These are phyloP conservation scores for Passerina amoena DNA, from an alignment of 2,113 vertebrate genomes.

Conservation along the genomic window DNA sequence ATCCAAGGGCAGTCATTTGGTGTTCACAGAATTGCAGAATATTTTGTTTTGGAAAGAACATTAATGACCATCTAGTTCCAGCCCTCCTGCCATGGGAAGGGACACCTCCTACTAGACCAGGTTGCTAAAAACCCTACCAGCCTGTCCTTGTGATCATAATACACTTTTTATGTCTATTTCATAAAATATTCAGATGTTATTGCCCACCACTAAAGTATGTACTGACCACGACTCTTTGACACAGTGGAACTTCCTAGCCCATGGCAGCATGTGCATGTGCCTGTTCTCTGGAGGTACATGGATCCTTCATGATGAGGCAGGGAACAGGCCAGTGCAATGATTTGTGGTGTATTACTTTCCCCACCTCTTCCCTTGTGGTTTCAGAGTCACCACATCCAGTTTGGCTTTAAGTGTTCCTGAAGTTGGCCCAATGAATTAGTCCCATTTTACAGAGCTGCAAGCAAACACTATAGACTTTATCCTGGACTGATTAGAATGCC, in stretches of 20 bases:
- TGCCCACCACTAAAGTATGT: neutral
- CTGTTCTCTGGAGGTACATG: neutral
- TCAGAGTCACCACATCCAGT: neutral
- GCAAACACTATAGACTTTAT: neutral
- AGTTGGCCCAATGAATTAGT: neutral
- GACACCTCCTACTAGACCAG: neutral
- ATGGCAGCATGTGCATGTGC: accelerated
- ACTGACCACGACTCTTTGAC: neutral
- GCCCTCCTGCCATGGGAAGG: neutral
- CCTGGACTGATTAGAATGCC: neutral
- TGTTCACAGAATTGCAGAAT: neutral
- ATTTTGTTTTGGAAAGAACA: neutral
- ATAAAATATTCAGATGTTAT: neutral
- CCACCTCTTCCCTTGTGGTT: neutral
- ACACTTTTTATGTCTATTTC: neutral
- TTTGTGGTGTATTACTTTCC: neutral
- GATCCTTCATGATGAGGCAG: accelerated
- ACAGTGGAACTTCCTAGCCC: neutral
- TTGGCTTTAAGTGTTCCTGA: neutral
- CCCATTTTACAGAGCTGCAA: neutral
- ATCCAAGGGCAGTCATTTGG: neutral
- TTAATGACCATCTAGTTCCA: neutral
- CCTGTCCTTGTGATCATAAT: neutral
- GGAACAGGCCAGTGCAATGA: neutral
- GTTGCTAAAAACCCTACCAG: neutral